Base-by-base conservation (phyloP, 2,797 vertebrate genomes). In the Arnoldichthys spilopterus region DNA sequence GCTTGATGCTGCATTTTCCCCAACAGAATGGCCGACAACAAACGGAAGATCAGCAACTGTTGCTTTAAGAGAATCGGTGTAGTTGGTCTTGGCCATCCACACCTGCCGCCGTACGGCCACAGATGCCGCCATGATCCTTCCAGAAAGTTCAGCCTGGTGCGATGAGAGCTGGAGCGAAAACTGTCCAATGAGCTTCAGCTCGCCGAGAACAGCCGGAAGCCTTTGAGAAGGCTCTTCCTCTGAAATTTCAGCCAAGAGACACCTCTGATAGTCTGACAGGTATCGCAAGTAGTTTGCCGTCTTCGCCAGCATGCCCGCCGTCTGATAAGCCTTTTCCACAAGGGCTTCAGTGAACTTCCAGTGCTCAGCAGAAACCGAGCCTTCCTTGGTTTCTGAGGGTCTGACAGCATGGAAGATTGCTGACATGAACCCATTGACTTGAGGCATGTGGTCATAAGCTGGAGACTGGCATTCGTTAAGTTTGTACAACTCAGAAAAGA, bases 81-180 rank as follows among this genome's bases (percentile, higher is more conserved):
- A 86, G 72, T 80, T 85, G 49, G 84, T 83, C 59, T 84, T 86
- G 32, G 78, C 85, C 86, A 89, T 86, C 87, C 86, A 89, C 22
- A 86, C 78, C 66, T 86, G 85, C n/a, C 87, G 74, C 24, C 86
- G 74, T 30, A 87, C 74, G 26, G 85, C 85, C 24, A 87, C 87
- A 0, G 87, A 87, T 16, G 79, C 82, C 1, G 86, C 82, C 86
- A 88, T 87, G 18, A 85, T 81, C 83, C 86, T 82, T 59, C 86
- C 87, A 6, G 86, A 83, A 34, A 87, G 79, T 74, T 87, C 87
- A 0, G 85, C 87, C 80, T 88, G 87, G 70, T 87, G 85, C 2
- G 79, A 85, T 6, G 87, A 88, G 22, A 88, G 84, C 73, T 85
- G 79, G 15, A 79, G 76, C 6, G 62, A 66, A 47, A 82, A 88